phyloP scores from a whole-genome alignment of 2,888 invertebrate genomes.

The Synergus japonicus region DNA sequence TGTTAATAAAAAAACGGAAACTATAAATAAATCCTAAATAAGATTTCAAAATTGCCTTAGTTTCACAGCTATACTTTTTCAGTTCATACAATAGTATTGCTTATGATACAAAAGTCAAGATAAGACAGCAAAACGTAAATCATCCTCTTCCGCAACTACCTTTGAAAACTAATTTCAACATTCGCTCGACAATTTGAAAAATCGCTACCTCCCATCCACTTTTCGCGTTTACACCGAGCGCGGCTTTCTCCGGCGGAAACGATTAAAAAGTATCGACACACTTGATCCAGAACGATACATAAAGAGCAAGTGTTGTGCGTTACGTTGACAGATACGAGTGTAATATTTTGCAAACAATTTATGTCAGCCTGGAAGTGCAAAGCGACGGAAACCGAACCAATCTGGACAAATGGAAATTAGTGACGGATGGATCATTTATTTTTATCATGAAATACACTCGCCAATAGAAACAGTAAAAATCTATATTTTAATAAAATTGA shows the following conservation, averaged over 20 bases:
- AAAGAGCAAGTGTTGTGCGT: constrained; percentile 44
- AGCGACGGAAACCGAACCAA: constrained; percentile 24
- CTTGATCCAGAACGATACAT: constrained; percentile 55
- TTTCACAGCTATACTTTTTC: background rate
- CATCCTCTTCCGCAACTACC: background rate
- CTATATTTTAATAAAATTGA: no score
- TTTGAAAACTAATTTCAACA: background rate
- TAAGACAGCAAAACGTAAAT: background rate
- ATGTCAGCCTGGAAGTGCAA: constrained; percentile 19
- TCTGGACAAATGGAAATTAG: background rate
- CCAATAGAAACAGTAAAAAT: background rate
- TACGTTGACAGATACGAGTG: constrained; percentile 34
- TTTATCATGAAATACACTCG: background rate
- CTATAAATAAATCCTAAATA: background rate
- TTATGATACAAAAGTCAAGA: background rate
- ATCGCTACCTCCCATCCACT: background rate
- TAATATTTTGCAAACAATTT: constrained; percentile 35
- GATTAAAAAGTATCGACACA: constrained; percentile 57
- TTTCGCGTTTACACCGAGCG: background rate
- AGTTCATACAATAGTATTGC: no score
- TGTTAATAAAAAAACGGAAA: background rate
- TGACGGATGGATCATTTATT: constrained; percentile 20
- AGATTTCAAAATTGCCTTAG: background rate
- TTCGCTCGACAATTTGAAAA: background rate
- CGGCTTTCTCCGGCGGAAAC: constrained; percentile 50